Percentiles rank a stretch among this genome's conserved stretches.
Evolutionary conservation across 2,888 invertebrate genomes (phyloP).

Genomic region (Cyaniris semiargus): DNA sequence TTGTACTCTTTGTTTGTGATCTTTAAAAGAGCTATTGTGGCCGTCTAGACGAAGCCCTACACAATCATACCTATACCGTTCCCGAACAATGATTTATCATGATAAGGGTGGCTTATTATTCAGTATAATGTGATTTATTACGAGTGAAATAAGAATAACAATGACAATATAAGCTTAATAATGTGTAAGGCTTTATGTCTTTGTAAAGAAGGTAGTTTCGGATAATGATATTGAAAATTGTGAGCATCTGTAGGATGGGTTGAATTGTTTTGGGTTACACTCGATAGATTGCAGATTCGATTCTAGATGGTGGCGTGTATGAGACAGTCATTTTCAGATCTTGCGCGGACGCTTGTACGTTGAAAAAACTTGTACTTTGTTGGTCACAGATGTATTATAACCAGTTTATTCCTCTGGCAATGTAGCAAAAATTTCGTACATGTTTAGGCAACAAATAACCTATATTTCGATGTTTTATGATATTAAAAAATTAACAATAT

Average conservation of each 20-base stretch:
- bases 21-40: slow-evolving; percentile 48
- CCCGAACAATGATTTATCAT: slow-evolving; percentile 26
- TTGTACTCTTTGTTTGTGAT: slow-evolving; percentile 46
- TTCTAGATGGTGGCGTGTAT: too few relatives aligned
- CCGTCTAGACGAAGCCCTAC: slow-evolving; percentile 48
- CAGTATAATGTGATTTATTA: slow-evolving; percentile 13
- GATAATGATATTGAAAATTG: not conserved
- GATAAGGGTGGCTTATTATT: slow-evolving; percentile 12
- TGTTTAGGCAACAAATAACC: too few relatives aligned
- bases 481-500: too few relatives aligned
- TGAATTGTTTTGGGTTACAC: too few relatives aligned
- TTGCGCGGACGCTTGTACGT: too few relatives aligned
- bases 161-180: not conserved
- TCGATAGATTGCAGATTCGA: too few relatives aligned
- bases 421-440: too few relatives aligned
- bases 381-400: too few relatives aligned
- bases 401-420: too few relatives aligned
- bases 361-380: too few relatives aligned
- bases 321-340: too few relatives aligned
- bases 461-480: too few relatives aligned
- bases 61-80: slow-evolving; percentile 39
- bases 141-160: slow-evolving; percentile 8
- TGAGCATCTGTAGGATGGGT: not conserved
- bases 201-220: not conserved
- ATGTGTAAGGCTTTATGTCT: not conserved